These are phyloP conservation scores for Chaetura pelagica DNA, from an alignment of 2,113 vertebrate genomes.

Conservation along the genomic window DNA sequence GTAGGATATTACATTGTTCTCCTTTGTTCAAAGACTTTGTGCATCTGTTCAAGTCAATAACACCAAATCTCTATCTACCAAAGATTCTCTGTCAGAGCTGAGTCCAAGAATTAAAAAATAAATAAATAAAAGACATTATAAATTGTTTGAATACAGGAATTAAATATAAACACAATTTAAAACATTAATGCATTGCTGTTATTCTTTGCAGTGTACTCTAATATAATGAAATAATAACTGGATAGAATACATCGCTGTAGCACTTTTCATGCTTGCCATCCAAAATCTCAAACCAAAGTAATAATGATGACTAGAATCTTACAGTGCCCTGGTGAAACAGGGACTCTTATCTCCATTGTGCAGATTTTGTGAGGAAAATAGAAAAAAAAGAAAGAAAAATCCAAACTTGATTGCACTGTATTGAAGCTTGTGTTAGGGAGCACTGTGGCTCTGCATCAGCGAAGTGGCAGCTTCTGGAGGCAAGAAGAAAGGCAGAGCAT, in stretches of 20 bases:
- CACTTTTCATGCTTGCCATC: neutral
- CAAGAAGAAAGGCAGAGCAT: neutral
- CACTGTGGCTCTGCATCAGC: neutral
- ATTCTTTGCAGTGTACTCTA: neutral
- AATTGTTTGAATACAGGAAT: neutral
- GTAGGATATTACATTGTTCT: neutral
- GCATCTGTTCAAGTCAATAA: neutral
- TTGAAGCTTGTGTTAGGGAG: neutral
- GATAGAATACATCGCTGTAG: neutral
- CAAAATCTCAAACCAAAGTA: neutral
- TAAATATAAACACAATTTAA: neutral
- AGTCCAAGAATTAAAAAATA: neutral
- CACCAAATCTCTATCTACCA: neutral
- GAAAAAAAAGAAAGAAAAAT: accelerated
- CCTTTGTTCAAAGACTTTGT: neutral
- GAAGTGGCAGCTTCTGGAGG: neutral
- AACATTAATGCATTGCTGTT: neutral
- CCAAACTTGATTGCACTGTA: neutral
- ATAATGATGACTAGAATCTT: neutral
- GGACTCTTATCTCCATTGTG: neutral
- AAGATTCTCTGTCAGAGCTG: neutral
- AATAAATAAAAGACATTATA: neutral
- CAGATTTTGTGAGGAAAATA: neutral
- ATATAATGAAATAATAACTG: neutral
- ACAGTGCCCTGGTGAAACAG: neutral